A percentile compares a stretch with the other conserved stretches of the same genome.
phyloP scores from a whole-genome alignment of 2,113 vertebrate species.

The Quiscalus mexicanus region DNA sequence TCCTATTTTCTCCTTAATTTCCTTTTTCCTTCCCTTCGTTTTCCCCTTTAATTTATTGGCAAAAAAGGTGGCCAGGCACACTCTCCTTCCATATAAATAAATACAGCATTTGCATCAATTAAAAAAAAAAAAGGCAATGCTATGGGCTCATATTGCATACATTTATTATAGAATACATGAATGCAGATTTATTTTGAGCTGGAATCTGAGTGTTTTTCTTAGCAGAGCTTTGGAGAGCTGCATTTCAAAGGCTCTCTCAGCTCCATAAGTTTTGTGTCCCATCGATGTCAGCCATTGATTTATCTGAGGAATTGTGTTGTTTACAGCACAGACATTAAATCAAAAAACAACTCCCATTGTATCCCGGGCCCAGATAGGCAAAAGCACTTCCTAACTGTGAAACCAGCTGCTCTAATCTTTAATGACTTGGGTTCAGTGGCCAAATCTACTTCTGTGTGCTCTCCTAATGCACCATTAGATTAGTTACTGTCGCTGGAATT shows the following conservation, averaged over 20 bases:
- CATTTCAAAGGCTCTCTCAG: constrained; percentile 49
- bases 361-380: constrained; percentile 65
- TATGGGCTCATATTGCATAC: neutral
- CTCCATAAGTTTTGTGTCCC: constrained; percentile 48
- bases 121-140: neutral
- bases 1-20: neutral
- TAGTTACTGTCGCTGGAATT: constrained; percentile 48
- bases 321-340: constrained; percentile 61
- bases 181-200: neutral
- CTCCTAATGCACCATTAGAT: constrained; percentile 39
- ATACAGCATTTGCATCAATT: neutral
- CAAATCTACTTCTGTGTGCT: constrained; percentile 55
- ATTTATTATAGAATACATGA: neutral
- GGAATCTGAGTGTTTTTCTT: neutral
- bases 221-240: constrained; percentile 49
- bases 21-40: neutral
- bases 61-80: neutral
- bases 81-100: neutral
- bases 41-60: neutral
- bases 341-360: constrained; percentile 58
- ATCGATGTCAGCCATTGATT: constrained; percentile 52
- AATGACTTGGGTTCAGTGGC: constrained; percentile 66
- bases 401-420: constrained; percentile 71
- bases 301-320: constrained; percentile 59
- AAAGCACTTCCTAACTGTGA: constrained; percentile 67